Conservation (phyloP, 2,888 invertebrate genomes). For the Andricus curvator region DNA sequence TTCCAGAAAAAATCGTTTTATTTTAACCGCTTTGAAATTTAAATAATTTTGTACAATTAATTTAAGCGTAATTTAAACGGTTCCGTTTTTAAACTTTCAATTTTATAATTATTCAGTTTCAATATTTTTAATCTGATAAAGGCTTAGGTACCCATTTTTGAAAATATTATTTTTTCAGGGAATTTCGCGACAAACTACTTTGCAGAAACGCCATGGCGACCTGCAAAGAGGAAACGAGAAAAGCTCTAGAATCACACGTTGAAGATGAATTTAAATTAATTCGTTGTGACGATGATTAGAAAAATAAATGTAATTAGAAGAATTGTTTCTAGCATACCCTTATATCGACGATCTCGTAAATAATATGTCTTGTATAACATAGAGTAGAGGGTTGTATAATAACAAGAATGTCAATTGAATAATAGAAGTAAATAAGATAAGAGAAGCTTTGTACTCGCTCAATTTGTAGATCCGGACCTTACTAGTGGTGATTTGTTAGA, state of each 20-base stretch:
- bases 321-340: not conserved
- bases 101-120: no score
- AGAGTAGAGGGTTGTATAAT: not conserved
- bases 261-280: not conserved
- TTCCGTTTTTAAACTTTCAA: no score
- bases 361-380: not conserved
- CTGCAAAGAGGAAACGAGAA: not conserved
- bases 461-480: slow-evolving; percentile 26
- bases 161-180: not conserved
- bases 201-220: not conserved
- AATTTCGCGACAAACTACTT: not conserved
- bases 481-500: slow-evolving; percentile 29
- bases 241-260: not conserved
- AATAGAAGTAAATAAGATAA: slow-evolving; percentile 36
- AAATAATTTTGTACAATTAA: no score
- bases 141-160: no score
- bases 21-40: no score
- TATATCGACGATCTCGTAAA: not conserved
- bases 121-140: no score
- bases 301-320: not conserved
- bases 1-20: no score
- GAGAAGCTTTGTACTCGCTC: slow-evolving; percentile 9
- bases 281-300: not conserved
- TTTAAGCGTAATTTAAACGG: no score
- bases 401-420: slow-evolving; percentile 30